phyloP scores from a whole-genome alignment of 1,140 invertebrate genomes.

The Bombus soroeensis region DNA sequence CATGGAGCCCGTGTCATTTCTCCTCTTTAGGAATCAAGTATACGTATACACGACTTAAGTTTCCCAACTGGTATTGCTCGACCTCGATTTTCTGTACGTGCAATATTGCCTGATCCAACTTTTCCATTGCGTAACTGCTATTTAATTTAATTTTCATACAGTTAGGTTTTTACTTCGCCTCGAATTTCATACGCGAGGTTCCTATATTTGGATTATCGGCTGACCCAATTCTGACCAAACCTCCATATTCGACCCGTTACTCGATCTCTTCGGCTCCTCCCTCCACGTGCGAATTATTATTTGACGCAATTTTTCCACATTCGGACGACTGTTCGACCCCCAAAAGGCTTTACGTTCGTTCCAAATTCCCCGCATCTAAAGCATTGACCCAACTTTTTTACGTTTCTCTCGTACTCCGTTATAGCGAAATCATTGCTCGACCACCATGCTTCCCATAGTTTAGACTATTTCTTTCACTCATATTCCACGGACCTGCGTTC shows the following conservation, averaged over 20 bases:
- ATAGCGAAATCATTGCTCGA: neutral
- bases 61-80: neutral
- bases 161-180: neutral
- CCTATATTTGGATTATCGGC: too few species aligned
- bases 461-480: neutral
- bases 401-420: neutral
- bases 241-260: too few species aligned
- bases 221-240: too few species aligned
- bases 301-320: too few species aligned
- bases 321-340: too few species aligned
- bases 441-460: neutral
- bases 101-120: neutral
- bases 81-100: neutral
- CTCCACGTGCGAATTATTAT: too few species aligned
- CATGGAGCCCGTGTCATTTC: neutral
- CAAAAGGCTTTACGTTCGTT: too few species aligned
- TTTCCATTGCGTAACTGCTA: neutral
- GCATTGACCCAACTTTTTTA: too few species aligned
- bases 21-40: too few species aligned
- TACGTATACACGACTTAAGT: neutral
- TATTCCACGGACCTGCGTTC: constrained; percentile 29
- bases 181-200: neutral
- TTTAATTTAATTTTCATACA: neutral
- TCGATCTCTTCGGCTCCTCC: too few species aligned
- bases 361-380: too few species aligned